Percentiles rank a stretch among this genome's conserved stretches.
phyloP scores from a whole-genome alignment of 2,888 invertebrate genomes.

The Leptogaster cylindrica region DNA sequence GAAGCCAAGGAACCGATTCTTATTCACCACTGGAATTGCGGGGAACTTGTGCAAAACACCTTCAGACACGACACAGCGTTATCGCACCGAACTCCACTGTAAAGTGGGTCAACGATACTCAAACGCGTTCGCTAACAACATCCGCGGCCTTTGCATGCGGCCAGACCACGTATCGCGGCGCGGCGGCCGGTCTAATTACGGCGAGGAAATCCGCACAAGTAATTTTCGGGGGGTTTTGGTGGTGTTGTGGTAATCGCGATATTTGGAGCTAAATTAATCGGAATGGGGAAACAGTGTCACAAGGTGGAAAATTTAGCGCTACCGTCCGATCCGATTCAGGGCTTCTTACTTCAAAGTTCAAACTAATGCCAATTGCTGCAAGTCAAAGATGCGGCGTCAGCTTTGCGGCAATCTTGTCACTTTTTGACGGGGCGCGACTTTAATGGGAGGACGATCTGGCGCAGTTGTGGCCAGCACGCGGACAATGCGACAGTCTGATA shows the following conservation, averaged over 20 bases:
- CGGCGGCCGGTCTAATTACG: slow-evolving; percentile 14
- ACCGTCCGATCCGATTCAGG: not conserved
- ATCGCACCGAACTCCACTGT: slow-evolving; percentile 3
- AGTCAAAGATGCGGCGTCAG: not conserved
- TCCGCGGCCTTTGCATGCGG: not conserved
- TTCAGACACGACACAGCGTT: slow-evolving; percentile 6
- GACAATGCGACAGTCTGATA: slow-evolving; percentile 37
- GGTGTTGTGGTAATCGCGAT: not conserved
- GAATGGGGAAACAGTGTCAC: not conserved
- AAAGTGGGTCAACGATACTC: slow-evolving; percentile 16
- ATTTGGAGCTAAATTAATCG: not conserved
- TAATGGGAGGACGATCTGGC: not conserved
- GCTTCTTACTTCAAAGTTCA: not conserved
- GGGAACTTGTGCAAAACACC: too few species aligned
- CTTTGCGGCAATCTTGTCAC: not conserved
- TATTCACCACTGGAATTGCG: too few species aligned
- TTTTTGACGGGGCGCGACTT: not conserved
- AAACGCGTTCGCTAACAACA: slow-evolving; percentile 12
- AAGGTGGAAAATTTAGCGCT: too few species aligned
- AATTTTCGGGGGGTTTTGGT: slow-evolving; percentile 11
- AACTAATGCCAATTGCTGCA: too few species aligned
- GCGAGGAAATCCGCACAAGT: slow-evolving; percentile 14
- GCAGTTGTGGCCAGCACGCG: slow-evolving; percentile 14
- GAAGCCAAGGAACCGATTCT: too few species aligned
- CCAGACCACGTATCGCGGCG: not conserved